Conservation (phyloP, 1,140 invertebrate species). For the Pentalonia nigronervosa region DNA sequence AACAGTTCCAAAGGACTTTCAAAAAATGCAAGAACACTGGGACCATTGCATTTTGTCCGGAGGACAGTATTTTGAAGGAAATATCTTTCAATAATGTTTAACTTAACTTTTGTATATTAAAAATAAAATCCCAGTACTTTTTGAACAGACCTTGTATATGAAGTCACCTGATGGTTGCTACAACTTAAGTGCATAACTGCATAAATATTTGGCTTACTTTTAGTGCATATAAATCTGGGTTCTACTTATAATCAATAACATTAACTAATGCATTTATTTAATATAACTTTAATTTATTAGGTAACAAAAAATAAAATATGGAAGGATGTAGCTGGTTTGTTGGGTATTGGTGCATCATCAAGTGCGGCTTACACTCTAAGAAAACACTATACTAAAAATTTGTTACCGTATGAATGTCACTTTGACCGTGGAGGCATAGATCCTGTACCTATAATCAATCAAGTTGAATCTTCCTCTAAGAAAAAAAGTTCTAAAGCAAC, state of each 20-base stretch:
- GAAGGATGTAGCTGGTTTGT: conserved; percentile 94
- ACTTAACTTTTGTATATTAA: too few species aligned
- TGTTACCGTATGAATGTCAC: conserved; percentile 94
- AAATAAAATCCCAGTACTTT: too few species aligned
- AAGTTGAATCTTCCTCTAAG: conserved; percentile 87
- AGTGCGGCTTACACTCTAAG: conserved; percentile 95
- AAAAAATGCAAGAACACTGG: too few species aligned
- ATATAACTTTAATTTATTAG: conserved; percentile 67
- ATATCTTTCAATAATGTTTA: too few species aligned
- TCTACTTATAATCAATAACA: neutral
- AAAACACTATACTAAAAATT: conserved; percentile 97
- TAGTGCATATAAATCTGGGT: neutral
- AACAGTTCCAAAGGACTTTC: too few species aligned
- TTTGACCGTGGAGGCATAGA: conserved; percentile 96
- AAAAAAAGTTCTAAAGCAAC: conserved; percentile 83
- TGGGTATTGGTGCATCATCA: conserved; percentile 94
- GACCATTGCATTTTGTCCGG: too few species aligned
- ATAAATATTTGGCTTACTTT: neutral
- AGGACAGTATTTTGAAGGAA: too few species aligned
- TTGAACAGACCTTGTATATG: neutral
- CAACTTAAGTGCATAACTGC: neutral
- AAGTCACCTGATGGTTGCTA: neutral
- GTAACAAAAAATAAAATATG: conserved; percentile 98
- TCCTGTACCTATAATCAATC: conserved; percentile 92
- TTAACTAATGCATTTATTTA: neutral